Evolutionary conservation across 2,797 vertebrate genomes (phyloP), one percentile per base, ranked within the genome.

Genomic region (Triplophysa yarkandensis): DNA sequence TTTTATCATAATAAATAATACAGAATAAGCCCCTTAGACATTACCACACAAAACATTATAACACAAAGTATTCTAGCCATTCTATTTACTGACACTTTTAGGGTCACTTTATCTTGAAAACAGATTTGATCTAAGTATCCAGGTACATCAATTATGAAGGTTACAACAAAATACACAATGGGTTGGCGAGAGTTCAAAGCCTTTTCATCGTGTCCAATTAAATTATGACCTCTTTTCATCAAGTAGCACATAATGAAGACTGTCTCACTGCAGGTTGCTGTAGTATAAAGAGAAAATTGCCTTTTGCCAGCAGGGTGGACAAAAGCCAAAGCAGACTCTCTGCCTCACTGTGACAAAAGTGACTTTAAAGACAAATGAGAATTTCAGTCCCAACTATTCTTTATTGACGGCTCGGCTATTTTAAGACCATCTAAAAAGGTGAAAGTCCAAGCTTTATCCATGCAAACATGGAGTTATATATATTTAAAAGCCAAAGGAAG

Each of bases 351-450:
- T 82, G 84, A 83, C 87, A 87, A 81, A 7, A 70, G 80, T 83
- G 85, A 87, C 89, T 86, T 81, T 82, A 63, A 74, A 85, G 85
- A 88, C 85, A 86, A 87, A 92, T 86, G 83, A 86, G 74, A 76
- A 81, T 85, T 86, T 72, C 80, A 66, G 69, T 30, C 67, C 13
- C 66, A 75, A 80, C 77, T 71, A 71, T 82, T 83, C 61, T 66
- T 82, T 86, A 87, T 81, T 84, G 81, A 86, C 79, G 81, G 83
- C 71, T 79, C 79, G 85, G 73, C 77, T 80, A 82, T 80, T 61
- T 68, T 50, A 71, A 71, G 61, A 68, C 68, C 32, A 21, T 34
- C 10, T 27, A 23, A 36, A n/a, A 57, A 36, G 19, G 5, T 10
- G 34, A 48, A 71, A 2, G 2, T 58, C 46, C n/a, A 1, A 34